Conservation (phyloP, 2,888 invertebrate species). For the Microctonus hyperodae region DNA sequence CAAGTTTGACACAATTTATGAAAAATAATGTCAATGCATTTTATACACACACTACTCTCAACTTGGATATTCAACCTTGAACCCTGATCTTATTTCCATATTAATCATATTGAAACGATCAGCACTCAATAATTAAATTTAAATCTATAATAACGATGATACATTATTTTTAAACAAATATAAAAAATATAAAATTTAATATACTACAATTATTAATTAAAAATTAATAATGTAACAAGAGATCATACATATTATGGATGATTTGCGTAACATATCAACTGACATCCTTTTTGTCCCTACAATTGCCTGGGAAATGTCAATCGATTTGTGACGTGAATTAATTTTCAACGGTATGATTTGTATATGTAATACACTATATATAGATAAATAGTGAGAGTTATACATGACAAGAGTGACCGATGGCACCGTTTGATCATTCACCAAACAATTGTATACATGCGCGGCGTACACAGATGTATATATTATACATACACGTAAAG, state of each 20-base stretch:
- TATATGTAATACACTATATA: neutral
- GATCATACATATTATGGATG: neutral
- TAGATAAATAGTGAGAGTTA: neutral
- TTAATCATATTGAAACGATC: constrained; percentile 18
- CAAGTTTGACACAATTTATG: constrained; percentile 17
- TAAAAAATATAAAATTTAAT: neutral
- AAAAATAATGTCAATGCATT: neutral
- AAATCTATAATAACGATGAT: constrained; percentile 8
- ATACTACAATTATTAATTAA: neutral
- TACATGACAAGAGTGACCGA: neutral
- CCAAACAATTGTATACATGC: constrained; percentile 1
- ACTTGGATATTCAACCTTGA: constrained; percentile 30
- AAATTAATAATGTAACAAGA: neutral
- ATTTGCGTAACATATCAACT: constrained; percentile 8
- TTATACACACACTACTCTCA: neutral
- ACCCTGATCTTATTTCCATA: constrained; percentile 32
- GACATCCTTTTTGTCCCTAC: constrained; percentile 16
- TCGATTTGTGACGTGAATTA: constrained; percentile 20
- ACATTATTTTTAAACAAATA: neutral
- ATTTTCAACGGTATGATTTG: neutral
- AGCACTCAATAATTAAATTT: constrained; percentile 26
- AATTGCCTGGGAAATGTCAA: constrained; percentile 20
- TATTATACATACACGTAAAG: neutral
- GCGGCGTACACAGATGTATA: neutral
- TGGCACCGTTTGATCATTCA: constrained; percentile 15